Base-by-base conservation (phyloP, 2,888 invertebrate species). In the Cryptocephalus moraei region DNA sequence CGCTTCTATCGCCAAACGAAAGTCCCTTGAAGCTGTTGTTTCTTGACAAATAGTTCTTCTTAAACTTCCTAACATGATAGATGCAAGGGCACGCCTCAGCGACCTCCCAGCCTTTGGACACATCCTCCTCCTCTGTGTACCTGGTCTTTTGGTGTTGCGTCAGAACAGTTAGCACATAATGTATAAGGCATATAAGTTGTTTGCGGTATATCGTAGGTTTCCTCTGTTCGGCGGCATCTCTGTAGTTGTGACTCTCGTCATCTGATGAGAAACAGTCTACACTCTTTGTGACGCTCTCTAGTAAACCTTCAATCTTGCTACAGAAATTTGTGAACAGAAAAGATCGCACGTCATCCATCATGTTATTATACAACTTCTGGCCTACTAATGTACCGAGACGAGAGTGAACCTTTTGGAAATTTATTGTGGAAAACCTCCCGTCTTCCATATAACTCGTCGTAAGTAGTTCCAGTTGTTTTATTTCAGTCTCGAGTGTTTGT, bases 361-460 rank as follows among this genome's bases (percentile, higher is more conserved):
- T 45, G 71, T 74, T 53, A 33, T 56, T 53, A 22, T 44, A 48
- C 13, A 84, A 61, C 64, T 79, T 81, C 55, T 74, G 77, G 2
- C 78, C 77, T 0, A 82, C 78, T 13, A 83, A 64, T 54, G 78
- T 75, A 0, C 82, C 82, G 45, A 85, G 68, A 39, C 85, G 71
- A 0, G 80, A 78, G 62, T 86, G 86, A 36, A 81, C 76, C 49
- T 80, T 67, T 9, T 77, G 74, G 59, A 85, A 84, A 62, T 84
- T 79, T 11, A 74, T 73, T 6, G 74, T 66, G 8, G 50, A 52
- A 63, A 84, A 85, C 51, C 84, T 68, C 14, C 73, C 70, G 62
- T 86, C 85, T 52, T 80, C 79, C 75, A 81, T 80, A 62, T 82
- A 86, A 36, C 82, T 81, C 45, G 72, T 75, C 40, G 84, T 80